phyloP scores from a whole-genome alignment of 2,113 vertebrate genomes.

The Oreocharis arfaki region DNA sequence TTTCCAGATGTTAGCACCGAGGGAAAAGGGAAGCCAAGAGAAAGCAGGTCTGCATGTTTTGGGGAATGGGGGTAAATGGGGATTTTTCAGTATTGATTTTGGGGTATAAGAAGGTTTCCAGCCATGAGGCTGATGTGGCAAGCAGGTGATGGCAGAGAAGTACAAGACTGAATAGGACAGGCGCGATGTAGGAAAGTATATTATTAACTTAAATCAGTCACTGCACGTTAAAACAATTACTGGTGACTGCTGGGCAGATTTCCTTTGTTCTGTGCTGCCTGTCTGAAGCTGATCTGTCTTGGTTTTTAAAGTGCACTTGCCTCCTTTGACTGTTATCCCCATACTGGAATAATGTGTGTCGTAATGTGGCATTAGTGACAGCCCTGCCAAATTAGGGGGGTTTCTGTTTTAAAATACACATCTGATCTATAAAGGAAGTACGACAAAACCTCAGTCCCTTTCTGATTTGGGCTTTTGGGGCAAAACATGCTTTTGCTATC shows the following conservation, averaged over 20 bases:
- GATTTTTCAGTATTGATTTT: neutral
- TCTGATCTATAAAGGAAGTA: neutral
- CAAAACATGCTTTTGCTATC: neutral
- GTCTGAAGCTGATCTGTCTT: neutral
- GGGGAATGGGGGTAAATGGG: neutral
- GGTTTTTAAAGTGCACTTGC: neutral
- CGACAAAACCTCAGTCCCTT: neutral
- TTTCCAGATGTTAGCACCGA: neutral
- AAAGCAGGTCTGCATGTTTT: fast-evolving
- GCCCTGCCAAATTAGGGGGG: neutral
- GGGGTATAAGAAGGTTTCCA: neutral
- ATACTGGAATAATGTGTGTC: neutral
- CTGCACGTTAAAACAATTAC: neutral
- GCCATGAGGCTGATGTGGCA: neutral
- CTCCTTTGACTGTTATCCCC: neutral
- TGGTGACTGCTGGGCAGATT: neutral
- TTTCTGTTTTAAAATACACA: neutral
- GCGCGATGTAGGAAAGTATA: neutral
- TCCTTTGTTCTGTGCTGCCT: neutral
- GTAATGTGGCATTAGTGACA: neutral
- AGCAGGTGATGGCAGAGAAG: neutral
- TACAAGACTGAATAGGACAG: neutral
- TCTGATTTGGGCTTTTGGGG: neutral
- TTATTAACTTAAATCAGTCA: neutral
- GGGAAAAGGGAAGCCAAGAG: neutral